phyloP scores from a whole-genome alignment of 2,797 vertebrate species.

The Bradypodion ventrale region DNA sequence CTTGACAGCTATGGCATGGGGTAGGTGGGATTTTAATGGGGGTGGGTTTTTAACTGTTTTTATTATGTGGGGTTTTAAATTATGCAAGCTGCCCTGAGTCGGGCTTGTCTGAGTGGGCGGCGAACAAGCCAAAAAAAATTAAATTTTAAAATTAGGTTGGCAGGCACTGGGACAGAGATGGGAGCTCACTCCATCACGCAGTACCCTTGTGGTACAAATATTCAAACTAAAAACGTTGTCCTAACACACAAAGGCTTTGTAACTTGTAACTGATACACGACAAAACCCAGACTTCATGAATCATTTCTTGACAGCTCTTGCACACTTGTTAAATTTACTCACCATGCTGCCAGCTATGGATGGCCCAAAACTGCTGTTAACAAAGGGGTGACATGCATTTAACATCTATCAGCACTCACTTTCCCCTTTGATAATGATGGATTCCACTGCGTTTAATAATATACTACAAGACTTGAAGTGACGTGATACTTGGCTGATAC shows the following conservation, averaged over 20 bases:
- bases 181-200: no score
- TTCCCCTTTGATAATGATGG: slow-evolving; percentile 58
- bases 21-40: no score
- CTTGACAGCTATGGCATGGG: no score
- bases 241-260: background rate
- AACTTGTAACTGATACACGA: background rate
- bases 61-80: no score
- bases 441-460: slow-evolving; percentile 61
- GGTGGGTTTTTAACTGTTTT: no score
- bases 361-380: slow-evolving; percentile 65
- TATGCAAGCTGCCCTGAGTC: no score
- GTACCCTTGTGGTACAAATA: no score
- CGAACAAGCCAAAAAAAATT: no score
- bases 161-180: no score
- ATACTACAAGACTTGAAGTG: slow-evolving; percentile 49
- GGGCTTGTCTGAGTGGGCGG: no score
- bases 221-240: background rate
- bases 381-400: slow-evolving; percentile 54
- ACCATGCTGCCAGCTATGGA: slow-evolving; percentile 52
- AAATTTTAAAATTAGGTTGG: no score
- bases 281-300: slow-evolving; percentile 53
- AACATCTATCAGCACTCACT: slow-evolving; percentile 49
- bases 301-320: slow-evolving; percentile 62
- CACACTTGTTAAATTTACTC: slow-evolving; percentile 51
- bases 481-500: slow-evolving; percentile 32